A percentile compares a stretch with the other conserved stretches of the same genome.
phyloP scores from a whole-genome alignment of 2,113 vertebrate species.

The Oreochromis aureus region DNA sequence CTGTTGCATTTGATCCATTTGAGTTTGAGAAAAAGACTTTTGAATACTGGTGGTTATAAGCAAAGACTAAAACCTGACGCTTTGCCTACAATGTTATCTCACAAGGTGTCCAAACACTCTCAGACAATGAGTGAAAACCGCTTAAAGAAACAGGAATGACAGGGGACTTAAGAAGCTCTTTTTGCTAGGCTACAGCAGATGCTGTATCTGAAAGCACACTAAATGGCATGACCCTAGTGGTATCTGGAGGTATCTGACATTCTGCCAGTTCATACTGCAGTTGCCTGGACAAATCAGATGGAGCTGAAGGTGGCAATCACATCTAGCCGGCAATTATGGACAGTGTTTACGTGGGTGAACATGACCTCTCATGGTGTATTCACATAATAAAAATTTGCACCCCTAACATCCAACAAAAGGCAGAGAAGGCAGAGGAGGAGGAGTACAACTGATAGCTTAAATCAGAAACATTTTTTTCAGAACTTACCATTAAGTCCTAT shows the following conservation, averaged over 20 bases:
- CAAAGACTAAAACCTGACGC: accelerated
- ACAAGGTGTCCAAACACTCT: neutral
- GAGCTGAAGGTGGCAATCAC: neutral
- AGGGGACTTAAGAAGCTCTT: neutral
- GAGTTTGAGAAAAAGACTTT: accelerated
- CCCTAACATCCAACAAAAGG: neutral
- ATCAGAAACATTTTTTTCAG: neutral
- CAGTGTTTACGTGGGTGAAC: neutral
- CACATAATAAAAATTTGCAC: neutral
- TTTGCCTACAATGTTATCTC: neutral
- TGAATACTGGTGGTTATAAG: neutral
- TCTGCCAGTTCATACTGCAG: neutral
- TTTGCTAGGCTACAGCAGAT: neutral
- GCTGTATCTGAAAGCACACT: neutral
- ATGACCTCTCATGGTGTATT: neutral
- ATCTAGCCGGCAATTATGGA: neutral
- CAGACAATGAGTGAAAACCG: neutral
- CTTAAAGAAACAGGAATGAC: neutral
- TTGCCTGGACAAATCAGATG: neutral
- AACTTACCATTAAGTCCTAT: neutral
- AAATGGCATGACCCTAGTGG: neutral
- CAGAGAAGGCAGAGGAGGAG: neutral
- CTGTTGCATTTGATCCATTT: neutral
- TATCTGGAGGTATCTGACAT: neutral
- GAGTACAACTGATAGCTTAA: neutral